phyloP scores from a whole-genome alignment of 2,888 invertebrate species.

The Dasysyrphus tricinctus region DNA sequence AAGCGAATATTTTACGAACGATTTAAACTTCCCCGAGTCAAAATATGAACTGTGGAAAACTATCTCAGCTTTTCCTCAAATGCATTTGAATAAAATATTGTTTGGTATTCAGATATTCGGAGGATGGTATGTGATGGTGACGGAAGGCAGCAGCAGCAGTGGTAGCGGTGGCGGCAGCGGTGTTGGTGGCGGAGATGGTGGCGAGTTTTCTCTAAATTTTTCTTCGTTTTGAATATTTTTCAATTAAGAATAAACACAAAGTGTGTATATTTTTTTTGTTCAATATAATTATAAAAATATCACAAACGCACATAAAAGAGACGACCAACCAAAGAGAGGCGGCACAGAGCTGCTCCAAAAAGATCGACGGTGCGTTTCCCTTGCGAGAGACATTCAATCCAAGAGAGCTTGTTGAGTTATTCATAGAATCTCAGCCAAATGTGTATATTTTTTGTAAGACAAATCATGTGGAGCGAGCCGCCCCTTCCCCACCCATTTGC shows the following conservation, averaged over 20 bases:
- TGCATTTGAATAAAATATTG: constrained; percentile 69
- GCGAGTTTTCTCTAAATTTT: constrained; percentile 58
- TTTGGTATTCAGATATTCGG: constrained; percentile 22
- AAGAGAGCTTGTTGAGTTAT: constrained; percentile 56
- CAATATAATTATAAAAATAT: constrained; percentile 71
- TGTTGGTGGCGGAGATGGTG: constrained; percentile 25
- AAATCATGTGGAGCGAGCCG: constrained; percentile 44
- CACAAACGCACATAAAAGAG: constrained; percentile 43
- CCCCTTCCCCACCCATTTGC: constrained; percentile 18
- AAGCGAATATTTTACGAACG: constrained; percentile 74
- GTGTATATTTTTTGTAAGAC: constrained; percentile 41
- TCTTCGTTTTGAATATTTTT: constrained; percentile 62
- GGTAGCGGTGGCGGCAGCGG: no score
- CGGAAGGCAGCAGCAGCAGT: constrained; percentile 4
- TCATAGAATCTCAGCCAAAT: constrained; percentile 59
- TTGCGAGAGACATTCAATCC: constrained; percentile 26
- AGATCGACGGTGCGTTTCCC: constrained; percentile 39
- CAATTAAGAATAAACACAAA: constrained; percentile 64
- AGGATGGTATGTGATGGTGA: constrained; percentile 8
- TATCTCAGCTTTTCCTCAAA: constrained; percentile 69
- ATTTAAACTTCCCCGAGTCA: constrained; percentile 82
- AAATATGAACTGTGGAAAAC: constrained; percentile 81
- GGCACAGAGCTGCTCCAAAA: constrained; percentile 33
- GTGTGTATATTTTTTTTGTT: constrained; percentile 60
- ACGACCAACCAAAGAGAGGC: constrained; percentile 41